Evolutionary conservation across 2,888 invertebrate genomes (phyloP), one percentile per base, ranked within the genome.

Genomic region (Perizoma affinitatum): DNA sequence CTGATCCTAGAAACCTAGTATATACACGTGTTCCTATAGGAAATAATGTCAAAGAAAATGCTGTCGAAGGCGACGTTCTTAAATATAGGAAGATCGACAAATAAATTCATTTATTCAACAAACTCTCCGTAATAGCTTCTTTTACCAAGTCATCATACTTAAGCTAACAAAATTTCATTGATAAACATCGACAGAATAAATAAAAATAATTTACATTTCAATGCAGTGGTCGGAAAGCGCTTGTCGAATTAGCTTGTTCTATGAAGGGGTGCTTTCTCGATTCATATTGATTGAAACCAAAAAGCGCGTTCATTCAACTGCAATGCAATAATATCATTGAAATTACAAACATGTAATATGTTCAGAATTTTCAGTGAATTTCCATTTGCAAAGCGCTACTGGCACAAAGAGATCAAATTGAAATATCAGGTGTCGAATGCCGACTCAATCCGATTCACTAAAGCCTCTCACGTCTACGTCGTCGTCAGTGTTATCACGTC

Each of bases 401-500:
- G 22, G 45, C 55, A 46, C 58, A 61, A 62, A 58, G 55, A 52
- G 56, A 60, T 61, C 57, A 52, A 51, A 51, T 53, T 55, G 56
- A 49, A 50, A 63, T 63, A 63, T 67, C 64, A 63, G 64, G 65
- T 68, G 66, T 67, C 66, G 63, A 61, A 63, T 46, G 56, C 57
- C 44, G 58, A 72, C 67, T 70, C 73, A 75, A 75, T 73, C 72
- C 71, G 71, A 74, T 75, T 71, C 52, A 70, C 67, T 58, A 70
- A 71, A 74, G 68, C 67, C 65, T 68, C 59, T 68, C 69, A 80
- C 78, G 73, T 76, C 75, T 76, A 79, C 79, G 79, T 82, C 53
- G 54, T 41, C 63, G 82, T 74, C 82, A 82, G 81, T 76, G 78
- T 79, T 80, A 83, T 82, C 83, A 79, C 72, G 73, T 71, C 74